Conservation (phyloP, 1,140 invertebrate genomes). For the Oryzaephilus surinamensis region DNA sequence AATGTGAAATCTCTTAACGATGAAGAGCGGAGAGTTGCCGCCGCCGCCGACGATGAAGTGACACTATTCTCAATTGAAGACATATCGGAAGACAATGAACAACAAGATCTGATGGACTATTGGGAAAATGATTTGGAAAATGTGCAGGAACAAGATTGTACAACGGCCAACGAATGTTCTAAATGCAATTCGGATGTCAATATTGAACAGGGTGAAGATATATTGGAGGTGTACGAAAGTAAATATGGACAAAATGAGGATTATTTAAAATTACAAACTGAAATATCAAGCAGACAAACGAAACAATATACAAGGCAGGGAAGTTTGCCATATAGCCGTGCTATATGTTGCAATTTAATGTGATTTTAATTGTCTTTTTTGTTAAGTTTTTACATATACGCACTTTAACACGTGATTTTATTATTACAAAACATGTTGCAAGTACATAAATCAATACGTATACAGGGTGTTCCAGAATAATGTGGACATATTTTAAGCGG, state of each 20-base stretch:
- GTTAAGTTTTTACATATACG: too few relatives aligned
- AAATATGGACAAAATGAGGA: slow-evolving; percentile 31
- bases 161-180: too few relatives aligned
- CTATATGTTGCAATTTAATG: slow-evolving; percentile 33
- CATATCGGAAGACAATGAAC: slow-evolving; percentile 3
- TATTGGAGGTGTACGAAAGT: slow-evolving; percentile 29
- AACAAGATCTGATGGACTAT: slow-evolving; percentile 22
- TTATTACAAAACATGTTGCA: too few relatives aligned
- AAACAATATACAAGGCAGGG: slow-evolving; percentile 15
- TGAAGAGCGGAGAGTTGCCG: background rate
- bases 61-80: slow-evolving; percentile 12
- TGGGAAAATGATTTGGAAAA: slow-evolving; percentile 22
- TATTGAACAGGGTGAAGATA: slow-evolving; percentile 21
- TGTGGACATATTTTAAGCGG: too few relatives aligned
- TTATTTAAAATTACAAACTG: slow-evolving; percentile 22
- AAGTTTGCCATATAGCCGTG: slow-evolving; percentile 26
- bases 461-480: too few relatives aligned
- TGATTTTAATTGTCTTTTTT: slow-evolving; percentile 14
- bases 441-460: too few relatives aligned
- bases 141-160: background rate
- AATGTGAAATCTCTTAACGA: background rate
- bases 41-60: slow-evolving; percentile 14
- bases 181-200: too few relatives aligned
- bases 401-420: too few relatives aligned
- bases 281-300: slow-evolving; percentile 20